Evolutionary conservation across 2,888 invertebrate genomes (phyloP), one percentile per base, ranked within the genome.

Genomic region (Reticulitermes lucifugus): DNA sequence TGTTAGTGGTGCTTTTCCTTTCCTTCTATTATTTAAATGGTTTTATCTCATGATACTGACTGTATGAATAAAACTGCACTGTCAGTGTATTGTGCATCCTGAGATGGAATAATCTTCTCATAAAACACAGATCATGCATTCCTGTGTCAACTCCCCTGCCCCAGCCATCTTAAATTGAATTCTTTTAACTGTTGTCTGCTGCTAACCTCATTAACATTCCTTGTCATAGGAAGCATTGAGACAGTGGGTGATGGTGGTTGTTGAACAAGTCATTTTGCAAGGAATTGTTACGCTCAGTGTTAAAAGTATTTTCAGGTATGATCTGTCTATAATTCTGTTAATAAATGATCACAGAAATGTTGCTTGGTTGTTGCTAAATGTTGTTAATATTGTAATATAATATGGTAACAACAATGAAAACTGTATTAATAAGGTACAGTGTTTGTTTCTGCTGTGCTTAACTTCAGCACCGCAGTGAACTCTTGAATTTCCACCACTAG

Each of bases 361-460:
- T 77, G 51, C 46, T 77, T 77, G 21, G 2, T 77, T 46, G 22
- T 43, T 77, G 51, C 51, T 46, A 46, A 46, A 77, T 41, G 46
- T 0, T 77, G 77, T 77, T 77, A 46, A 77, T 77, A 77, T 77
- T 77, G 77, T 77, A 77, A 43, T n/a, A 10, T 77, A 77, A 43
- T 77, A 77, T 77, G 77, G 7, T 77, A 43, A 46, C 4, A 18
- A 14, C 35, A 41, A 41, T 73, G 6, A 41, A 5, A 73, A 35
- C 18, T 21, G 18, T 18, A 14, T 65, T 65, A 65, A n/a, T 65
- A 41, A 71, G 25, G 21, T 73, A 41, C 73, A 73, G 25, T 14
- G 41, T 35, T 73, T 73, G 35, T 73, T 73, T 29, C 29, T 35
- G 25, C 41, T 41, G 6, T 41, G 12, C 73, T 41, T 73, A 18